These are phyloP conservation scores for Drosophila kambysellisi DNA, from an alignment of 2,888 invertebrate genomes.

Conservation along the genomic window DNA sequence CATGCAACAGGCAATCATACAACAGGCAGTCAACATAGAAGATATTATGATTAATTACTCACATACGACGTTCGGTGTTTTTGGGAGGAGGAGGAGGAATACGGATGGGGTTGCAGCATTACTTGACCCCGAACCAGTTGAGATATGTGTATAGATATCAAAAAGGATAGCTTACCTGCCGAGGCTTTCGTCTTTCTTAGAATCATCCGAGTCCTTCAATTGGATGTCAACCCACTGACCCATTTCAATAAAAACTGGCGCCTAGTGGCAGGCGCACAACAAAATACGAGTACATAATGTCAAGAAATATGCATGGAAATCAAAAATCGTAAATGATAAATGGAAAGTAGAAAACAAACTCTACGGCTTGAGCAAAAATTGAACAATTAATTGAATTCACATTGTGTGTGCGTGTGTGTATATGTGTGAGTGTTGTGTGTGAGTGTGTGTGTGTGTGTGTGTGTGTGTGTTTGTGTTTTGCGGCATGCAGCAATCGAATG, in stretches of 20 bases:
- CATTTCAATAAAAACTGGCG: constrained; percentile 84
- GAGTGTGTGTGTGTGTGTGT: constrained; percentile 17
- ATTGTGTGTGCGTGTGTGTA: constrained; percentile 10
- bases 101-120: constrained; percentile 22
- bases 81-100: not conserved
- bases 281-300: constrained; percentile 64
- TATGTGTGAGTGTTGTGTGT: constrained; percentile 6
- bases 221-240: constrained; percentile 87
- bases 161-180: constrained; percentile 90
- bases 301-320: constrained; percentile 63
- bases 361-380: constrained; percentile 46
- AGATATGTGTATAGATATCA: not conserved
- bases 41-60: constrained; percentile 55
- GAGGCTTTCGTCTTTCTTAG: constrained; percentile 94
- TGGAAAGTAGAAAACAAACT: constrained; percentile 41
- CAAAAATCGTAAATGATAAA: constrained; percentile 45
- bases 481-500: constrained; percentile 68
- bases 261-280: constrained; percentile 76
- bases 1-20: constrained; percentile 33
- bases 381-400: constrained; percentile 40
- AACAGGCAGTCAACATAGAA: constrained; percentile 20
- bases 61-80: constrained; percentile 37
- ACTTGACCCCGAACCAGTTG: constrained; percentile 10
- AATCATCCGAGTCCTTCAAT: constrained; percentile 95
- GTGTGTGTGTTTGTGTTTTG: constrained; percentile 37